A percentile compares a stretch with the other conserved stretches of the same genome.
These are phyloP conservation scores for Drosophila merina DNA, from an alignment of 2,888 invertebrate species.

Conservation along the genomic window DNA sequence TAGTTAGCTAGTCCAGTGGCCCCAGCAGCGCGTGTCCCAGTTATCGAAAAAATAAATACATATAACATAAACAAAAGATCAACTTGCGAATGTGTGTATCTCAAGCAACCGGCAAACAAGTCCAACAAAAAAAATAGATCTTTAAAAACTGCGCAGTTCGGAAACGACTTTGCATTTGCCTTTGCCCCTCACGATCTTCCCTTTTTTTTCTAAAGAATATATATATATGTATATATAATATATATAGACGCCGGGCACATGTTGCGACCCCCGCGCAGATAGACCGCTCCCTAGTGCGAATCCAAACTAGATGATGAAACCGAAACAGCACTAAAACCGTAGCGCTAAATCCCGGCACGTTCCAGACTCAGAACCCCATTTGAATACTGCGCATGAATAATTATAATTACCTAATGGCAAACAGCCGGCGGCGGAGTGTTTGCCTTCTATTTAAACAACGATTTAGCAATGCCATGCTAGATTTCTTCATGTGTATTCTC, in stretches of 20 bases:
- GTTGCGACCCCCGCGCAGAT: conserved; percentile 16
- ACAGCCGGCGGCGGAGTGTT: conserved; percentile 18
- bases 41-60: conserved; percentile 10
- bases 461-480: conserved; percentile 29
- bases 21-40: conserved; percentile 38
- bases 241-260: conserved; percentile 20
- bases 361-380: conserved; percentile 22
- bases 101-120: conserved; percentile 31
- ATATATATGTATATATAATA: background rate
- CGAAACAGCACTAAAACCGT: conserved; percentile 2
- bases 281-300: conserved; percentile 19
- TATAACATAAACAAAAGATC: conserved; percentile 27
- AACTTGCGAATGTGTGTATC: conserved; percentile 17
- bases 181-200: conserved; percentile 11
- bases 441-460: conserved; percentile 13
- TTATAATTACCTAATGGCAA: conserved; percentile 34
- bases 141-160: conserved; percentile 39
- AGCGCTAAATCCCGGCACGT: conserved; percentile 38
- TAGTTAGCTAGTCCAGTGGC: conserved; percentile 33
- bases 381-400: conserved; percentile 42
- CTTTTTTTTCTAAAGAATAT: background rate
- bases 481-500: conserved; percentile 4
- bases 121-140: conserved; percentile 32
- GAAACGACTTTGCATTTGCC: conserved; percentile 24
- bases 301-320: conserved; percentile 16